Base-by-base conservation (phyloP, 2,113 vertebrate genomes). In the Crotalus viridis region DNA sequence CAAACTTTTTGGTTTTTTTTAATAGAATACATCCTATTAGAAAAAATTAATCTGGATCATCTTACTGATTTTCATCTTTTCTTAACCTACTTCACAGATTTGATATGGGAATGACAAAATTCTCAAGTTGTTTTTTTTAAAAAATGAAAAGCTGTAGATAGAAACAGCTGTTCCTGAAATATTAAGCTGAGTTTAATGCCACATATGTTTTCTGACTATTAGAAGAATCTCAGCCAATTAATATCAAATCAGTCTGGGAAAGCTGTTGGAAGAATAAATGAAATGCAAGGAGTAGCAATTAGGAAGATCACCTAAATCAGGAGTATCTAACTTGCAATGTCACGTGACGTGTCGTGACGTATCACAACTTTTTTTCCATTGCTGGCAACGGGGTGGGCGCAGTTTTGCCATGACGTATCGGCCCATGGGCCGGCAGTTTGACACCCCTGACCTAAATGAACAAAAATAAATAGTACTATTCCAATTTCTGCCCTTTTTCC, bases 401-500 rank as follows among this genome's bases (percentile, higher is more conserved):
- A 51, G 8, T 51, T 51, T 51, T 1, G 1, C 8, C 48, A 51
- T 51, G 48, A 51, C 1, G 48, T 51, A 51, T 51, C 7, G 8
- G 48, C 48, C 48, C 48, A 9, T 51, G 48, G 8, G 48, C 48
- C 48, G 8, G 48, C 48, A 51, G 48, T 51, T 51, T 51, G 48
- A 51, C 7, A 51, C 48, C 48, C 48, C 48, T 51, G 48, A 51
- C 48, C 48, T 51, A 81, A 28, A 28, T 88, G 87, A 39, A 54
- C 55, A 24, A 88, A 85, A 12, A 61, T 43, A 93, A 90, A 89
- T 51, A 74, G n/a, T 93, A 54, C 28, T 0, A 89, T 69, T 94
- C 91, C 89, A 90, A 90, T 94, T 93, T 69, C 43, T 89, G 87
- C 5, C 26, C 56, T 64, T 74, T 93, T 57, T 33, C 85, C 64